Evolutionary conservation across 2,888 invertebrate species (phyloP), one percentile per base, ranked within the genome.

Genomic region (Apamea sordens): DNA sequence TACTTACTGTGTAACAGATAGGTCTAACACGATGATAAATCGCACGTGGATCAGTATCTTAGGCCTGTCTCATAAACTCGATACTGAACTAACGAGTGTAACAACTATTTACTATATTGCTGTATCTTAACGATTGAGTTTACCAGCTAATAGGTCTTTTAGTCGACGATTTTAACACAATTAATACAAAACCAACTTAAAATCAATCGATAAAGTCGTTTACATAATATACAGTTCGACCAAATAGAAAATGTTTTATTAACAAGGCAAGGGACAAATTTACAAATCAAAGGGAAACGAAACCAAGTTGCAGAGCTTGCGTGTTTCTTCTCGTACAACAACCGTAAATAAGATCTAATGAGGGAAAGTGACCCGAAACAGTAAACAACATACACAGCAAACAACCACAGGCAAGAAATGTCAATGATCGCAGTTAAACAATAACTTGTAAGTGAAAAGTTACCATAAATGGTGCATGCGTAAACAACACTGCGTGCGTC

Each of bases 31-130:
- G 36, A 79, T 80, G 77, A 88, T 88, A 86, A 83, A 88, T 89
- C 79, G 81, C 86, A 85, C 87, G 84, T 85, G 86, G 84, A 84
- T 85, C 84, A 69, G 72, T 78, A 86, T 83, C 84, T 73, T 77
- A 73, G 75, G 61, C 78, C 65, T 82, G 86, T 82, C 84, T 79
- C 84, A 77, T 87, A 88, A 85, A 85, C 82, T 86, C n/a, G 86
- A 76, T 79, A 73, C 77, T 79, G 59, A 83, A 73, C 79, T 80
- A 83, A 84, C 82, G 70, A 79, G 77, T 87, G 65, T 41, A 63
- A 79, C 78, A 73, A 75, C 74, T 80, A 77, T 72, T 79, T 76
- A 73, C 32, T 82, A 36, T 15, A 59, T 72, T 75, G 70, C 67
- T 64, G 13, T 68, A 76, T 69, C 53, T 69, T 61, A 10, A 3